Evolutionary conservation across 2,113 vertebrate genomes (phyloP).

Genomic region (Atlantisia rogersi): DNA sequence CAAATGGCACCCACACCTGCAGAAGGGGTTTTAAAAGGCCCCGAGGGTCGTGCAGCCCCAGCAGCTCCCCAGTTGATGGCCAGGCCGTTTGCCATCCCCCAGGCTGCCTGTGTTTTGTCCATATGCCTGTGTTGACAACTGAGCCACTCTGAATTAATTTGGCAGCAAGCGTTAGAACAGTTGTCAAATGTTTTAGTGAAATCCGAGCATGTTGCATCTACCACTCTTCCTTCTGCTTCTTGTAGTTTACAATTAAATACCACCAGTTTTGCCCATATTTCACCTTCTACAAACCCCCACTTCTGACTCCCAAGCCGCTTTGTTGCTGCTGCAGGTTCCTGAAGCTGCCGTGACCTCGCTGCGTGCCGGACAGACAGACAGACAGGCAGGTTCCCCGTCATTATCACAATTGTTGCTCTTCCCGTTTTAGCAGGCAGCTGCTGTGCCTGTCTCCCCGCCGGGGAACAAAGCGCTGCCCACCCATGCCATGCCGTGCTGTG

Average conservation of each 20-base stretch:
- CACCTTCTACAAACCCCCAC: constrained; percentile 29
- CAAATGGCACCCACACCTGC: accelerated
- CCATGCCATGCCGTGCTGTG: background rate
- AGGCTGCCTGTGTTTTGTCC: constrained; percentile 24
- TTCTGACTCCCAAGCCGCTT: background rate
- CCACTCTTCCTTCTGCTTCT: constrained; percentile 45
- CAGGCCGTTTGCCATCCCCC: background rate
- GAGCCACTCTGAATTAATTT: constrained; percentile 45
- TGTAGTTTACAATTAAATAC: constrained; percentile 48
- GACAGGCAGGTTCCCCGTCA: background rate
- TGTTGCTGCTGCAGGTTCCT: background rate
- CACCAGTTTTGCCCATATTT: constrained; percentile 22
- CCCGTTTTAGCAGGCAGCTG: constrained; percentile 60
- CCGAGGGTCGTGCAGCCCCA: background rate
- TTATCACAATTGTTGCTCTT: background rate
- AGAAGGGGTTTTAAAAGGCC: background rate
- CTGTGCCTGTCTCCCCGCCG: accelerated
- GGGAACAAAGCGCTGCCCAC: background rate
- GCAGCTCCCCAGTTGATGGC: background rate
- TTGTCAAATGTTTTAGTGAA: constrained; percentile 65
- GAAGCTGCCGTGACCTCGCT: accelerated
- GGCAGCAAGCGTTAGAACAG: constrained; percentile 43
- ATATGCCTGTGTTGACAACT: constrained; percentile 50
- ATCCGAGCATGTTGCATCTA: constrained; percentile 39
- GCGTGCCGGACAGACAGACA: background rate